phyloP scores from a whole-genome alignment of 2,888 invertebrate genomes.

The Pseudococcus jackbeardsleyi region DNA sequence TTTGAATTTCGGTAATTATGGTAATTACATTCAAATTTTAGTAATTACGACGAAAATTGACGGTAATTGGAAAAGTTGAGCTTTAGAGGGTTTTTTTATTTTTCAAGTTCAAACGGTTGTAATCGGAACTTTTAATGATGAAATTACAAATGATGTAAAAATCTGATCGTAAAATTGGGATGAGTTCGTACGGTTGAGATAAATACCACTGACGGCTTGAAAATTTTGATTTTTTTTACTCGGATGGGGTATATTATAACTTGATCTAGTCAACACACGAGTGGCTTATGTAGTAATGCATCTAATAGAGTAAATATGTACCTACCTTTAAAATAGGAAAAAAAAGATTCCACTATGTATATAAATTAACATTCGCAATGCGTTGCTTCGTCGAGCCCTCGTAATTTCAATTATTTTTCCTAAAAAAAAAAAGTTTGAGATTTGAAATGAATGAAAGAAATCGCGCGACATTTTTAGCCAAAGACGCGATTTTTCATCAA shows the following conservation, averaged over 20 bases:
- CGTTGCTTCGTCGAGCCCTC: constrained; percentile 54
- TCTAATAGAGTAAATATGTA: constrained; percentile 16
- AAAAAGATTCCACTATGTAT: constrained; percentile 51
- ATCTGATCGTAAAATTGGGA: not conserved
- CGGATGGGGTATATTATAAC: constrained; percentile 44
- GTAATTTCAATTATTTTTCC: constrained; percentile 51
- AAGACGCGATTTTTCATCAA: not conserved
- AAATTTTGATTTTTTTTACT: constrained; percentile 9
- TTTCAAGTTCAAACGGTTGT: no score
- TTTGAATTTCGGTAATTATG: no score
- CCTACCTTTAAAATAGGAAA: not conserved
- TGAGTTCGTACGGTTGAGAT: not conserved
- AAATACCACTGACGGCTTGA: not conserved
- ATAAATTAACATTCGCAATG: constrained; percentile 63
- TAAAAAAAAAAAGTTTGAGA: not conserved
- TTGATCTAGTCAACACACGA: constrained; percentile 59
- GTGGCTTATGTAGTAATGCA: constrained; percentile 59
- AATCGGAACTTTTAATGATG: no score
- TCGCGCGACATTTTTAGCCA: no score
- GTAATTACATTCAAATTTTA: no score
- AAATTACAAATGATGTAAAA: no score
- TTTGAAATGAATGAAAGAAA: no score
- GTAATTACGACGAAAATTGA: no score
- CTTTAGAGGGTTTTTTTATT: no score
- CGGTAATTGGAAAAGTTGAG: no score